Evolutionary conservation across 2,888 invertebrate species (phyloP).

Genomic region (Hymenopus coronatus): DNA sequence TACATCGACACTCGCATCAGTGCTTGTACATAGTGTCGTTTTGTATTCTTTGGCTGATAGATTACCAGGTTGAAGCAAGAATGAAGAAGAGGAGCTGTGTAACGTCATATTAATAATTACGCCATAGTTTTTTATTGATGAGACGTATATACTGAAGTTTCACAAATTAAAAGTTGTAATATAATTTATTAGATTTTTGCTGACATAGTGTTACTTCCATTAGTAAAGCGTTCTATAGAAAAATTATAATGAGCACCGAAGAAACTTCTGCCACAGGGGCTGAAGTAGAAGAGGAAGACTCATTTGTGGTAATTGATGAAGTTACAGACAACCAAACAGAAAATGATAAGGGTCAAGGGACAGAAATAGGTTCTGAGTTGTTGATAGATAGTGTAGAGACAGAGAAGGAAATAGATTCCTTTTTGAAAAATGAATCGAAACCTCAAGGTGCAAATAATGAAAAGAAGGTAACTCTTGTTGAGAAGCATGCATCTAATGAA

Average conservation of each 20-base stretch:
- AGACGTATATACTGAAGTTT: too few relatives aligned
- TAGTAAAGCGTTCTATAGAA: neutral
- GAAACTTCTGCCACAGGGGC: neutral
- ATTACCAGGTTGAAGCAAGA: too few relatives aligned
- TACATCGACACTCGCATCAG: too few relatives aligned
- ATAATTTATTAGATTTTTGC: too few relatives aligned
- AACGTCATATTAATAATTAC: too few relatives aligned
- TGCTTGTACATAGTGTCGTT: too few relatives aligned
- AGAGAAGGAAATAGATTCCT: neutral
- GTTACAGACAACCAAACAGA: neutral
- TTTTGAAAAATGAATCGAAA: neutral
- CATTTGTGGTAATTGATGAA: neutral
- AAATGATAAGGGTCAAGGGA: neutral
- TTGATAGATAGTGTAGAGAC: neutral
- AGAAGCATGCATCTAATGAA: neutral
- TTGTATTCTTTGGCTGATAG: too few relatives aligned
- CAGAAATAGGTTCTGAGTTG: neutral
- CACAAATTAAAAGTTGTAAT: too few relatives aligned
- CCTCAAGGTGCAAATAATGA: neutral
- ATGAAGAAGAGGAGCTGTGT: too few relatives aligned
- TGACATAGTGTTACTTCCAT: neutral
- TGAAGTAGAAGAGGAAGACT: neutral
- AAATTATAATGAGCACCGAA: neutral
- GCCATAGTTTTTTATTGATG: too few relatives aligned
- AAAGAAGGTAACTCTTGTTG: neutral